These are phyloP conservation scores for Bergia sp. DNA, from an alignment of 92 coral and sea anemone genomes.

Conservation along the genomic window DNA sequence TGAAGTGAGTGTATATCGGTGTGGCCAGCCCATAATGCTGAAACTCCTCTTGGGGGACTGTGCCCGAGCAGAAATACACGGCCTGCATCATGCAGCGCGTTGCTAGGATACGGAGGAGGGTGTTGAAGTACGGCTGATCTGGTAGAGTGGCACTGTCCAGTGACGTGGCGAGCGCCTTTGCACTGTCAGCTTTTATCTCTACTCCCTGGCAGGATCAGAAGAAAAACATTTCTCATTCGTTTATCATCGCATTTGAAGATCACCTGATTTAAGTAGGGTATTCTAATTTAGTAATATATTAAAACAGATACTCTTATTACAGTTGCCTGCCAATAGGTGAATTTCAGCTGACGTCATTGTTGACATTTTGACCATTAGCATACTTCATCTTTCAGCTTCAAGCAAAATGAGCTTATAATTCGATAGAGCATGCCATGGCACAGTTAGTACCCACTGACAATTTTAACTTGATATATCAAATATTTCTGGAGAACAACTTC, in stretches of 20 bases:
- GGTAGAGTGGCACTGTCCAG: slow-evolving; percentile 81
- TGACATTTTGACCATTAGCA: too few species aligned
- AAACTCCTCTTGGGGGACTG: slow-evolving; percentile 85
- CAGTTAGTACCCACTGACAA: too few species aligned
- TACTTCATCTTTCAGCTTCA: too few species aligned
- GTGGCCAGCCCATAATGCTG: slow-evolving; percentile 97
- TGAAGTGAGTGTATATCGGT: slow-evolving; percentile 96
- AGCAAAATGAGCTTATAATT: too few species aligned
- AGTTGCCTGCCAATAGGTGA: too few species aligned
- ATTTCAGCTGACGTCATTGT: too few species aligned
- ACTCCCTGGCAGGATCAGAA: slow-evolving; percentile 62
- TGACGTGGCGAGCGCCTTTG: slow-evolving; percentile 90
- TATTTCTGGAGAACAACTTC: too few species aligned
- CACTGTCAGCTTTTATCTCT: slow-evolving; percentile 83
- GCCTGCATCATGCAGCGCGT: slow-evolving; percentile 99
- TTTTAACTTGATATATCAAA: too few species aligned
- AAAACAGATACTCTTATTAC: neutral
- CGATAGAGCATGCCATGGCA: too few species aligned
- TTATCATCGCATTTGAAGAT: neutral
- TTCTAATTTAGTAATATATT: neutral
- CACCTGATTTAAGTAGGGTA: neutral
- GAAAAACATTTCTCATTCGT: neutral
- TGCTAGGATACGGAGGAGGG: slow-evolving; percentile 93
- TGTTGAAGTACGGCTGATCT: slow-evolving; percentile 94
- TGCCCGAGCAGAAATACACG: slow-evolving; percentile 98